These are phyloP conservation scores for Unio delphinus DNA, from an alignment of 2,888 invertebrate species.

Conservation along the genomic window DNA sequence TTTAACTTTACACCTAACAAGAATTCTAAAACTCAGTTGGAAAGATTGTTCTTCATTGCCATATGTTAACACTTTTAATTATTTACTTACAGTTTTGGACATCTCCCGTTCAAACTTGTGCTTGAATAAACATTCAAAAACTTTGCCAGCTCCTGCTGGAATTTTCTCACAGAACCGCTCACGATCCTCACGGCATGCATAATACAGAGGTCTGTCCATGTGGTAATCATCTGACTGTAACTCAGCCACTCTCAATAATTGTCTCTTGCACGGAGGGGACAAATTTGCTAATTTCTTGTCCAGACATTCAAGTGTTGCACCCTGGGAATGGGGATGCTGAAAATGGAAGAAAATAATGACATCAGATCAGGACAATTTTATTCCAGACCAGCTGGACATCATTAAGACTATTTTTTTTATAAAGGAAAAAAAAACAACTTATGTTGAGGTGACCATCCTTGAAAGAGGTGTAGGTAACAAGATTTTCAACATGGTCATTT, in stretches of 20 bases:
- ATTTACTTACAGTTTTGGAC: constrained; percentile 70
- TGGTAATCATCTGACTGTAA: constrained; percentile 91
- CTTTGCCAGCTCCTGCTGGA: constrained; percentile 83
- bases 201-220: constrained; percentile 89
- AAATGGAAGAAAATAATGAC: constrained; percentile 5
- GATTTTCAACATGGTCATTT: too few species aligned
- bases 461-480: too few species aligned
- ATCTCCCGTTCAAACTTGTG: constrained; percentile 83
- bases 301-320: constrained; percentile 87
- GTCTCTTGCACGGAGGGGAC: constrained; percentile 80
- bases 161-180: constrained; percentile 81
- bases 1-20: too few species aligned
- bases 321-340: constrained; percentile 78
- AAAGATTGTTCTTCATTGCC: background rate
- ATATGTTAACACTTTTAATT: background rate
- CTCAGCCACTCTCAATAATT: constrained; percentile 88
- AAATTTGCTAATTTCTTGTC: constrained; percentile 77
- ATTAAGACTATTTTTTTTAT: too few species aligned
- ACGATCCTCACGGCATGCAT: constrained; percentile 90
- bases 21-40: too few species aligned
- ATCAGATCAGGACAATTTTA: too few species aligned
- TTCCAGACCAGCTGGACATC: too few species aligned
- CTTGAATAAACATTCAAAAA: constrained; percentile 90
- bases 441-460: too few species aligned
- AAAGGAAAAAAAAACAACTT: too few species aligned